phyloP scores from a whole-genome alignment of 1,140 invertebrate genomes.

The Phymastichus coffea region DNA sequence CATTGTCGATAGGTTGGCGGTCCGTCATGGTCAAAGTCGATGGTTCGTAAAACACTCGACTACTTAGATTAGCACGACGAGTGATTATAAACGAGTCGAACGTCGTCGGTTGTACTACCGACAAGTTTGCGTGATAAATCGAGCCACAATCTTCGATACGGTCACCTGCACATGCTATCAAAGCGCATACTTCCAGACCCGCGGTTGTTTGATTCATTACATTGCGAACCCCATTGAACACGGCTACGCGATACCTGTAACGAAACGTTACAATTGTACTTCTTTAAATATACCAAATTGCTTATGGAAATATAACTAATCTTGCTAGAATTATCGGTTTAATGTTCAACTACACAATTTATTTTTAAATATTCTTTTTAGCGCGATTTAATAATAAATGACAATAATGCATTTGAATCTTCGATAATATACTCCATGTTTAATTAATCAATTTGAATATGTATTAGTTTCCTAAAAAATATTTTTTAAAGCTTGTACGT shows the following conservation, averaged over 20 bases:
- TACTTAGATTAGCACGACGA: neutral
- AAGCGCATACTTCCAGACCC: slow-evolving; percentile 9
- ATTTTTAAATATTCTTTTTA: too few species aligned
- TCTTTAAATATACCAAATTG: too few species aligned
- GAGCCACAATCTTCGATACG: neutral
- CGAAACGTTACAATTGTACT: too few species aligned
- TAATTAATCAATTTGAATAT: too few species aligned
- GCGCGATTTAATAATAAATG: too few species aligned
- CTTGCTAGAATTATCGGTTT: too few species aligned
- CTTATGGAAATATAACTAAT: too few species aligned
- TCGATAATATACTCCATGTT: too few species aligned
- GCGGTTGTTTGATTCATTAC: neutral
- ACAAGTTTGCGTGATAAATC: neutral
- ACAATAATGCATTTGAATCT: too few species aligned
- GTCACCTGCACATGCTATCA: slow-evolving; percentile 5
- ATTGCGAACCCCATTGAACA: neutral
- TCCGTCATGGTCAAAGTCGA: neutral
- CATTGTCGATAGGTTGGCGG: neutral
- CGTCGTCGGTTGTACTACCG: neutral
- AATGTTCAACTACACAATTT: neutral
- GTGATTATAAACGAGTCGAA: slow-evolving; percentile 8
- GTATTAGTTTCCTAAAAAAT: too few species aligned
- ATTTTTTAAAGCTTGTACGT: too few species aligned
- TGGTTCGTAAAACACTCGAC: neutral
- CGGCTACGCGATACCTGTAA: slow-evolving; percentile 8